These are phyloP conservation scores for Antheraea yamamai DNA, from an alignment of 2,888 invertebrate genomes.

Conservation along the genomic window DNA sequence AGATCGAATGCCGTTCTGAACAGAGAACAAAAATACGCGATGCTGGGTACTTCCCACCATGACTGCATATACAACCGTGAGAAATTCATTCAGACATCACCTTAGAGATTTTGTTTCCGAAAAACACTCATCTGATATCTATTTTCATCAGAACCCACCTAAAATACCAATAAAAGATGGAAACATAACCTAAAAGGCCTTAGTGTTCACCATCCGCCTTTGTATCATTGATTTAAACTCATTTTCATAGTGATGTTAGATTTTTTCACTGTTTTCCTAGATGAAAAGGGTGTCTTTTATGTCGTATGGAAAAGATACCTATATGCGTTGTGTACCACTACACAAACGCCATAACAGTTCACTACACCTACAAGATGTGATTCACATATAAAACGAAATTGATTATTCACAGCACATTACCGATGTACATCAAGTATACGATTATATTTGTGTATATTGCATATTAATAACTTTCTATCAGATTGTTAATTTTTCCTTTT, in stretches of 20 bases:
- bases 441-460: conserved; percentile 37
- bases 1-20: conserved; percentile 98
- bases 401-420: neutral
- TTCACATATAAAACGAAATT: conserved; percentile 11
- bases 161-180: conserved; percentile 87
- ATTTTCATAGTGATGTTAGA: conserved; percentile 37
- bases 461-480: conserved; percentile 29
- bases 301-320: conserved; percentile 48
- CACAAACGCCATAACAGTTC: conserved; percentile 80
- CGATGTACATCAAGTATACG: neutral
- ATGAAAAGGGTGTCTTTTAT: conserved; percentile 36
- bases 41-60: conserved; percentile 99
- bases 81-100: conserved; percentile 79
- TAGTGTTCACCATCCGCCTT: conserved; percentile 39
- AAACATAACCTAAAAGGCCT: conserved; percentile 77
- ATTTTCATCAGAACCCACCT: conserved; percentile 81
- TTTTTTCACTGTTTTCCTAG: conserved; percentile 37
- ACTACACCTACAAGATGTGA: conserved; percentile 34
- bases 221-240: conserved; percentile 37
- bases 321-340: conserved; percentile 75
- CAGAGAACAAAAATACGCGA: conserved; percentile 98
- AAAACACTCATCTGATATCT: conserved; percentile 59
- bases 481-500: conserved; percentile 16
- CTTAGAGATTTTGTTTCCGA: conserved; percentile 52
- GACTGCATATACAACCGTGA: conserved; percentile 93